A percentile compares a stretch with the other conserved stretches of the same genome.
Evolutionary conservation across 1,140 invertebrate species (phyloP).

Genomic region (Popillia japonica): DNA sequence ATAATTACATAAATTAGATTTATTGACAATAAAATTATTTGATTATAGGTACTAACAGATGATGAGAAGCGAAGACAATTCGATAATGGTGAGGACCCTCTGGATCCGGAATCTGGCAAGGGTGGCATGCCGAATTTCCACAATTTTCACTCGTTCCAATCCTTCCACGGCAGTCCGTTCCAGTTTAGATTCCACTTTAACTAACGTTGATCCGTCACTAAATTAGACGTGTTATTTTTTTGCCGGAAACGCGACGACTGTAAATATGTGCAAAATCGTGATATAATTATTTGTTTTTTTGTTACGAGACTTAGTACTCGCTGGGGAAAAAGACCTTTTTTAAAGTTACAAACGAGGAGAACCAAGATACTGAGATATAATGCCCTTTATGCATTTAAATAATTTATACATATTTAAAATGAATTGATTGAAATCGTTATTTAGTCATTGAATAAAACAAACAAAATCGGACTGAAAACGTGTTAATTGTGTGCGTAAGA

Average conservation of each 20-base stretch:
- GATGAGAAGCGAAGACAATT: slow-evolving; percentile 92
- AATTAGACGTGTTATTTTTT: not conserved
- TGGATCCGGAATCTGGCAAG: slow-evolving; percentile 88
- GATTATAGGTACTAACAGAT: slow-evolving; percentile 71
- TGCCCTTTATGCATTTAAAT: not conserved
- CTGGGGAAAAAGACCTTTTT: too few relatives aligned
- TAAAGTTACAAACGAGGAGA: not conserved
- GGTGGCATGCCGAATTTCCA: slow-evolving; percentile 77
- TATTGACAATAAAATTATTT: slow-evolving; percentile 26
- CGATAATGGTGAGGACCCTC: slow-evolving; percentile 94
- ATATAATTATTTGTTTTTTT: slow-evolving; percentile 16
- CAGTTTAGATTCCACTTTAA: slow-evolving; percentile 98
- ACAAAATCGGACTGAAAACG: slow-evolving; percentile 22
- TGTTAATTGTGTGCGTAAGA: not conserved
- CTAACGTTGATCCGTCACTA: slow-evolving; percentile 54
- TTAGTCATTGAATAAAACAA: not conserved
- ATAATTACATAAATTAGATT: too few relatives aligned
- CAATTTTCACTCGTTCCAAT: slow-evolving; percentile 80
- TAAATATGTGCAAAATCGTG: slow-evolving; percentile 34
- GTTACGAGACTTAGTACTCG: not conserved
- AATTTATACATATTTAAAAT: slow-evolving; percentile 10
- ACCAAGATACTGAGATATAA: not conserved
- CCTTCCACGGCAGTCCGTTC: slow-evolving; percentile 89
- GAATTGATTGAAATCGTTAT: not conserved
- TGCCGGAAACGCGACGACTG: not conserved